Evolutionary conservation across 2,888 invertebrate genomes (phyloP), one percentile per base, ranked within the genome.

Genomic region (Disparrhopalites patrizii): DNA sequence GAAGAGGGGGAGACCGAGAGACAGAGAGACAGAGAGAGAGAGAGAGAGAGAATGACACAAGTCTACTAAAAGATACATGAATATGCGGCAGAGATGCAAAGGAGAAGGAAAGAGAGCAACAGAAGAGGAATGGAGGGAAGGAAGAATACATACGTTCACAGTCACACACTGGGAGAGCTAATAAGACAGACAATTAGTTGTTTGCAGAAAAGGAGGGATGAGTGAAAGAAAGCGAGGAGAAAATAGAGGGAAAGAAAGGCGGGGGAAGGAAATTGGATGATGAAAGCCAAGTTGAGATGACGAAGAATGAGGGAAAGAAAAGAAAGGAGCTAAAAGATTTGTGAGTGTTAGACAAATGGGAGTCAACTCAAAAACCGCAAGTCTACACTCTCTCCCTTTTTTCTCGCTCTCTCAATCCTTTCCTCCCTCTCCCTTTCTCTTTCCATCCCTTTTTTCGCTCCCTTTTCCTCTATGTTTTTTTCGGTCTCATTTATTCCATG

Each of bases 111-210:
- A 3, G 28, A 52, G 52, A 23, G 27, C 10, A 52, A 36, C 31
- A 27, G 56, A 20, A 52, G 52, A 23, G 27, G 10, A 52, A 36
- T 55, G n/a, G 56, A 20, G 1, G 36, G 18, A 40, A 3, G 20
- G 33, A 50, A 56, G 27, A 52, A 25, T 10, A 25, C 20, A 52
- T 13, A 25, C n/a, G n/a, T n/a, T n/a, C n/a, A n/a, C n/a, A n/a
- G n/a, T n/a, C n/a, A n/a, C n/a, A n/a, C n/a, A n/a, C n/a, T n/a
- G n/a, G 30, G 56, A 20, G 18, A 33, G 33, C 15, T 56, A 56
- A 56, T 33, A 56, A 56, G 56, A 56, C 56, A 36, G 56, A 56
- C 56, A 56, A 56, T 56, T 56, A 56, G 56, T 58, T 47, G 47
- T 47, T 25, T 20, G 47, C 20, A 47, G 47, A 47, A 58, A 58